Conservation (phyloP, 2,113 vertebrate species). For the Myotis brandtii region DNA sequence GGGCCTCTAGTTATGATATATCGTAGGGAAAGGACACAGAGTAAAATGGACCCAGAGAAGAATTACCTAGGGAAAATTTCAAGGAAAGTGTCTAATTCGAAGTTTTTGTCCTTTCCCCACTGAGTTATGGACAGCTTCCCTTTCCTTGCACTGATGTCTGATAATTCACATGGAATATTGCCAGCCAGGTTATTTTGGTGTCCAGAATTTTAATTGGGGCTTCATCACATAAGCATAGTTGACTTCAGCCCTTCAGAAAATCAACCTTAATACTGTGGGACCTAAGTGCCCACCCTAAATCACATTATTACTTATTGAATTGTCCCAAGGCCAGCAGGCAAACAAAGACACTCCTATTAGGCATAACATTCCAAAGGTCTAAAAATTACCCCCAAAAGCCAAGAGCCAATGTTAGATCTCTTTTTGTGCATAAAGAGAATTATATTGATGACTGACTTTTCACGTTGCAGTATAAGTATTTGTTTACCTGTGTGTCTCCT, state of each 20-base stretch:
- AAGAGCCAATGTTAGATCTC: background rate
- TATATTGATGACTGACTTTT: slow-evolving; percentile 3
- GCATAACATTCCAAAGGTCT: background rate
- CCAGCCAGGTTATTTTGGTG: background rate
- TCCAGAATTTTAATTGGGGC: background rate
- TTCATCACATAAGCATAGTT: background rate
- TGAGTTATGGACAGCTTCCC: background rate
- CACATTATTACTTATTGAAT: background rate
- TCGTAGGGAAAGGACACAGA: background rate
- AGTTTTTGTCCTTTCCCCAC: background rate
- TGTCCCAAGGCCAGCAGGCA: background rate
- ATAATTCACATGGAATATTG: background rate
- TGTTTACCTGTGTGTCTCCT: background rate
- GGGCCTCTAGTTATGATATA: too few relatives aligned
- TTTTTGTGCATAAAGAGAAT: background rate
- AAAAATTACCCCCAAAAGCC: background rate
- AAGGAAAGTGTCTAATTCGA: background rate
- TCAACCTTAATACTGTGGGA: background rate
- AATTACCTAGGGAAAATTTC: background rate
- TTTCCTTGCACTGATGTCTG: background rate
- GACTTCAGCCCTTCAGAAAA: background rate
- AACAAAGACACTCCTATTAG: background rate
- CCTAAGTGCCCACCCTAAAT: background rate
- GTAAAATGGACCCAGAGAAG: slow-evolving; percentile 10
- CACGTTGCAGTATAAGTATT: background rate